Evolutionary conservation across 1,140 invertebrate genomes (phyloP).

Genomic region (Hirudo medicinalis): DNA sequence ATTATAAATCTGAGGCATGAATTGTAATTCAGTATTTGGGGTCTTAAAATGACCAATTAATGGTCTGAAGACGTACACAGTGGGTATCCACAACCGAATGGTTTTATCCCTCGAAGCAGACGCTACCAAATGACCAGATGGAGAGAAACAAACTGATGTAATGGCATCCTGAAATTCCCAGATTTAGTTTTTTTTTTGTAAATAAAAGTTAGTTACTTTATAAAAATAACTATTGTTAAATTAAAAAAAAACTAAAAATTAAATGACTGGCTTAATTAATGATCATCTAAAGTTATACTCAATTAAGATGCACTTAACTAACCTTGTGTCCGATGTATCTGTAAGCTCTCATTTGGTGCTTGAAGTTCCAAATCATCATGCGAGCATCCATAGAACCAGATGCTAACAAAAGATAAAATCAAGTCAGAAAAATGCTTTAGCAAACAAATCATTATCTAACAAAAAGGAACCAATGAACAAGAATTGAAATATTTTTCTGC

Average conservation of each 20-base stretch:
- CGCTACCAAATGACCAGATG: slow-evolving; percentile 63
- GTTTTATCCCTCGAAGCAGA: slow-evolving; percentile 67
- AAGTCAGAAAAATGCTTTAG: not conserved
- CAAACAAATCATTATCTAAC: too few relatives aligned
- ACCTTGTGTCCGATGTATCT: slow-evolving; percentile 44
- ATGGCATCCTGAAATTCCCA: slow-evolving; percentile 40
- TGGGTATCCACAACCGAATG: slow-evolving; percentile 71
- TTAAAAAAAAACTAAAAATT: too few relatives aligned
- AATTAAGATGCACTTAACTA: slow-evolving; percentile 14
- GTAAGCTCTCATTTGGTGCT: slow-evolving; percentile 44
- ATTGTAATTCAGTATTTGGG: not conserved
- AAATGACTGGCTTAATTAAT: too few relatives aligned
- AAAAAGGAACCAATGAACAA: too few relatives aligned
- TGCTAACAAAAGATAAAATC: slow-evolving; percentile 33
- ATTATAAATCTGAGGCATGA: too few relatives aligned
- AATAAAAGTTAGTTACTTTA: too few relatives aligned
- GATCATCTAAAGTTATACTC: too few relatives aligned
- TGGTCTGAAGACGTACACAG: slow-evolving; percentile 49
- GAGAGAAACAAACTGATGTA: slow-evolving; percentile 57
- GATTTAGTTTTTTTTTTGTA: not conserved
- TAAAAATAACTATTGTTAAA: too few relatives aligned
- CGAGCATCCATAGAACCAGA: slow-evolving; percentile 62
- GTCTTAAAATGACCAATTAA: not conserved
- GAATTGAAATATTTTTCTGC: too few relatives aligned
- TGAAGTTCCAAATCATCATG: slow-evolving; percentile 67